Conservation (phyloP, 2,888 invertebrate species). For the Eubasilissa splendida region DNA sequence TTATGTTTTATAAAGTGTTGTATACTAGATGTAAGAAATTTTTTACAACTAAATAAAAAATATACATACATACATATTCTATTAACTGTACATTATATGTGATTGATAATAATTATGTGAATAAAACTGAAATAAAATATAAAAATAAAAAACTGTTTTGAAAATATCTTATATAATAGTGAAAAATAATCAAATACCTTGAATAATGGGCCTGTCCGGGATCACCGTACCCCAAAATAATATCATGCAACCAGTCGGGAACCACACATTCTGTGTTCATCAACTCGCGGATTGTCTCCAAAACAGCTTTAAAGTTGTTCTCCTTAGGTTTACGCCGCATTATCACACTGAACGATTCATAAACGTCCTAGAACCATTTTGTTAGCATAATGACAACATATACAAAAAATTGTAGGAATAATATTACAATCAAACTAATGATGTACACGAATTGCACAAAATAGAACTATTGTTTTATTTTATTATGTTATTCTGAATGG, state of each 20-base stretch:
- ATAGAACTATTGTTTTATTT: too few species aligned
- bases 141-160: too few species aligned
- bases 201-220: slow-evolving; percentile 97
- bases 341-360: slow-evolving; percentile 95
- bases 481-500: too few species aligned
- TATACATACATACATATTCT: too few species aligned
- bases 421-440: too few species aligned
- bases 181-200: slow-evolving; percentile 67
- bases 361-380: slow-evolving; percentile 78
- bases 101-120: background rate
- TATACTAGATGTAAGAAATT: too few species aligned
- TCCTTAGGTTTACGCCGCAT: slow-evolving; percentile 99
- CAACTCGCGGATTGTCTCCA: slow-evolving; percentile 97
- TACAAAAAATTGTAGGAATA: too few species aligned
- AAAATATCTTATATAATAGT: background rate
- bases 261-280: slow-evolving; percentile 99
- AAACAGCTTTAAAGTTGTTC: slow-evolving; percentile 99
- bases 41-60: too few species aligned
- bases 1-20: too few species aligned
- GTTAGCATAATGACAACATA: background rate
- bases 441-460: too few species aligned
- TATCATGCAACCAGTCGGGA: slow-evolving; percentile 96
- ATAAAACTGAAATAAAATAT: too few species aligned
- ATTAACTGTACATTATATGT: background rate
- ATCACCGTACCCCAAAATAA: slow-evolving; percentile 98